phyloP scores from a whole-genome alignment of 2,888 invertebrate genomes.

The Rambutsinella grinnellia region DNA sequence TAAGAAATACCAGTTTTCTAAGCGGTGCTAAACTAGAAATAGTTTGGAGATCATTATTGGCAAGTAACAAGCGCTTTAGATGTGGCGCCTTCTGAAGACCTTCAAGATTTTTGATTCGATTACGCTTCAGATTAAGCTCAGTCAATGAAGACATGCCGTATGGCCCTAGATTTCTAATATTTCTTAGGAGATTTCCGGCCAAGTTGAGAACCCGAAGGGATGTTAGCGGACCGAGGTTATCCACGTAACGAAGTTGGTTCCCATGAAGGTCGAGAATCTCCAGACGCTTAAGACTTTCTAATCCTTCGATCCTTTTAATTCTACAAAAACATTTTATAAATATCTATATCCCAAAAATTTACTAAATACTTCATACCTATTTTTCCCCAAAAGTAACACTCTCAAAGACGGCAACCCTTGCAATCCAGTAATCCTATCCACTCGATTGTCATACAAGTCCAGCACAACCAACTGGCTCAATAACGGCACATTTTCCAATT shows the following conservation, averaged over 20 bases:
- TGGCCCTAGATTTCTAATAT: slow-evolving; percentile 82
- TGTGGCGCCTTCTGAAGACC: slow-evolving; percentile 85
- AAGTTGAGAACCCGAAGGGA: slow-evolving; percentile 92
- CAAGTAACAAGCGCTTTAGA: slow-evolving; percentile 84
- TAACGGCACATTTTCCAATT: slow-evolving; percentile 74
- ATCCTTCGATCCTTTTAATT: slow-evolving; percentile 83
- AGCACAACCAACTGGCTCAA: slow-evolving; percentile 88
- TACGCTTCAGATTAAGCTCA: slow-evolving; percentile 90
- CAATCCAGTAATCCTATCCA: slow-evolving; percentile 86
- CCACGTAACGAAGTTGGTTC: slow-evolving; percentile 84
- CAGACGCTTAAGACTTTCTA: slow-evolving; percentile 79
- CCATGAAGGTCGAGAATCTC: slow-evolving; percentile 95
- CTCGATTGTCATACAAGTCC: slow-evolving; percentile 94
- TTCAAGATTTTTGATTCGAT: slow-evolving; percentile 82
- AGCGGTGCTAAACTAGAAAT: slow-evolving; percentile 52
- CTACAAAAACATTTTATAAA: slow-evolving; percentile 71
- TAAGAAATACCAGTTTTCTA: slow-evolving; percentile 58
- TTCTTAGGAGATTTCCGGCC: slow-evolving; percentile 90
- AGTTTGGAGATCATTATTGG: slow-evolving; percentile 82
- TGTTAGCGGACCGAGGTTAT: slow-evolving; percentile 77
- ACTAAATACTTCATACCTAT: slow-evolving; percentile 75
- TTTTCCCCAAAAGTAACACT: slow-evolving; percentile 91
- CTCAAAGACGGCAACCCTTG: slow-evolving; percentile 83
- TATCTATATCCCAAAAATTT: neutral
- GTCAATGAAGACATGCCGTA: slow-evolving; percentile 82